phyloP scores from a whole-genome alignment of 2,113 vertebrate genomes.

The Microtus montanus region DNA sequence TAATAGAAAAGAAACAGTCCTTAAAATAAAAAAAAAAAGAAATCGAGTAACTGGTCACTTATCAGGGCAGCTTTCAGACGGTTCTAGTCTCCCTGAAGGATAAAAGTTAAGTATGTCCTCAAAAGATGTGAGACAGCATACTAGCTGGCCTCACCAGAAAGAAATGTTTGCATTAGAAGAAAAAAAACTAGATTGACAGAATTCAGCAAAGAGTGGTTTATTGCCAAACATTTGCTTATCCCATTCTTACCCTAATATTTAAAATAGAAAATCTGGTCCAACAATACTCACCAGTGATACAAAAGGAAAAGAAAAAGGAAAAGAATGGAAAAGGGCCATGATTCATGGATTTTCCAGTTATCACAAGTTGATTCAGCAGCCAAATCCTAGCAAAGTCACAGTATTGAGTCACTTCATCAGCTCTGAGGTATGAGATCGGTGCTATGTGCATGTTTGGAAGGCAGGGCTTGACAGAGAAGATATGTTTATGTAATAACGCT shows the following conservation, averaged over 20 bases:
- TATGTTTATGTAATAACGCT: constrained; percentile 25
- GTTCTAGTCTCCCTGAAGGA: neutral
- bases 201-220: neutral
- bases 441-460: constrained; percentile 52
- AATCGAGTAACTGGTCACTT: neutral
- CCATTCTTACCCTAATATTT: neutral
- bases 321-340: neutral
- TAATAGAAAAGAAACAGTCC: neutral
- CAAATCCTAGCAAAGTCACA: constrained; percentile 61
- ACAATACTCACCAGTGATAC: neutral
- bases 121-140: neutral
- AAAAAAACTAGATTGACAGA: neutral
- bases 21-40: constrained; percentile 13
- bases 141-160: neutral
- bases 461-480: constrained; percentile 28
- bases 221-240: neutral
- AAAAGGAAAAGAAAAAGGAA: neutral
- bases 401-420: constrained; percentile 45
- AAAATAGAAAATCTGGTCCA: constrained; percentile 39
- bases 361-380: constrained; percentile 33
- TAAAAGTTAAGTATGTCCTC: neutral
- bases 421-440: constrained; percentile 1
- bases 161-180: neutral
- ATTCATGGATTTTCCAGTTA: constrained; percentile 25
- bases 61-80: constrained; percentile 4